Evolutionary conservation across 2,888 invertebrate genomes (phyloP), one percentile per base, ranked within the genome.

Genomic region (Lamellibrachia columna): DNA sequence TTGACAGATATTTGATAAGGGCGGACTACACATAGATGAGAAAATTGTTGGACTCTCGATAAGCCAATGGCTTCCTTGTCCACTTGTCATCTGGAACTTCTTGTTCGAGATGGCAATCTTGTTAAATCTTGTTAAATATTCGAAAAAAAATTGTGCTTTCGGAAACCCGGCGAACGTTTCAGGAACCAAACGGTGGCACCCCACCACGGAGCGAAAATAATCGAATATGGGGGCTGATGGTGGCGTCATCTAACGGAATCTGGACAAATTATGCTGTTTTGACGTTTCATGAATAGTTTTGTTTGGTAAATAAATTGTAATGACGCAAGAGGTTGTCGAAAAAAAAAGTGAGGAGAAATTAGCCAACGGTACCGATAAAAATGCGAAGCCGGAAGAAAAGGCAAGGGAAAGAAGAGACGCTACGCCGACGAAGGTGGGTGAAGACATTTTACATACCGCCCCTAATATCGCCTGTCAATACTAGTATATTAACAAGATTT

Each of bases 401-500:
- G 75, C 22, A 75, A 75, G n/a, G n/a, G 75, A 75, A 75, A 75
- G 75, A 75, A 75, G 75, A 75, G 75, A 75, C 75, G 75, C 75
- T 22, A 75, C 75, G 75, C 75, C 75, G 15, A 75, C 75, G 75
- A 75, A 75, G 75, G 75, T 75, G 22, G 15, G 75, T 75, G 6
- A 3, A 75, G 75, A 75, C 75, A 75, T 75, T 75, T 75, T 3
- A 75, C 75, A 75, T 22, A 75, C 75, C 2, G 15, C 75, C 40
- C 22, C 22, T 75, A 75, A 75, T 75, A 75, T 75, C 75, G 75
- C 22, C 75, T 22, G 75, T 75, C 22, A 75, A 7, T 55, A 7
- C 22, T 40, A 40, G 40, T 40, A 40, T 40, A 15, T n/a, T 15
- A 75, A 75, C 15, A 15, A 75, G 4, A 11, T 22, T 3, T 2